Base-by-base conservation (phyloP, 92 coral and sea anemone species). In the Zoanthus gigantus region DNA sequence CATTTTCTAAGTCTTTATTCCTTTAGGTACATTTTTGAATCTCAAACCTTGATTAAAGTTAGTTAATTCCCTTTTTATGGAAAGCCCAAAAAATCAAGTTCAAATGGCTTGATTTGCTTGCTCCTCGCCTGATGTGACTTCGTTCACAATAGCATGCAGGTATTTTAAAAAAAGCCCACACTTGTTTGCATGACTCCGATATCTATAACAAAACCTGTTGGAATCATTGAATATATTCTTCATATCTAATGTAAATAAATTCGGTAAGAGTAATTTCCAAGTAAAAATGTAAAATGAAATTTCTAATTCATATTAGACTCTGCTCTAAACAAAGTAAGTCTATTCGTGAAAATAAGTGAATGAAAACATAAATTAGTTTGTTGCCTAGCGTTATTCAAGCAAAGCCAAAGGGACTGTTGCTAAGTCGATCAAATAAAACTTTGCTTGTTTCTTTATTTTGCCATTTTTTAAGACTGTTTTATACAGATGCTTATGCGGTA, bases 131-230 rank as follows among this genome's bases (percentile, higher is more conserved):
- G 28, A 58, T 81, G 85, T 42, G 85, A 58, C 42, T 63, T 63
- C 63, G 23, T 65, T 54, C 60, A 37, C 48, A 17, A 44, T 44
- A 63, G 65, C 23, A 23, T 23, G 23, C 9, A 42, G 85, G 58
- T 80, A 66, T 45, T 80, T 80, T 23, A 4, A 2, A 7, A 50
- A 45, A 63, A 80, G 45, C 45, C 65, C 45, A 30, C 72, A 61
- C 29, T 80, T 80, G 85, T 81, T 81, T 15, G 85, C 30, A 28
- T 52, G 8, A 46, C 34, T 7, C 4, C 42, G 15, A 6, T 81
- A 74, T 66, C 65, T 81, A 45, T 80, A 47, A 46, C 54, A 46
- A 44, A 81, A 47, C 46, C 63, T 44, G 65, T 81, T 81, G 85
- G 75, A 65, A 66, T 32, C 74, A 80, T 18, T 65, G 37, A 67